These are phyloP conservation scores for Catamblyrhynchus diadema DNA, from an alignment of 2,797 vertebrate species.

Conservation along the genomic window DNA sequence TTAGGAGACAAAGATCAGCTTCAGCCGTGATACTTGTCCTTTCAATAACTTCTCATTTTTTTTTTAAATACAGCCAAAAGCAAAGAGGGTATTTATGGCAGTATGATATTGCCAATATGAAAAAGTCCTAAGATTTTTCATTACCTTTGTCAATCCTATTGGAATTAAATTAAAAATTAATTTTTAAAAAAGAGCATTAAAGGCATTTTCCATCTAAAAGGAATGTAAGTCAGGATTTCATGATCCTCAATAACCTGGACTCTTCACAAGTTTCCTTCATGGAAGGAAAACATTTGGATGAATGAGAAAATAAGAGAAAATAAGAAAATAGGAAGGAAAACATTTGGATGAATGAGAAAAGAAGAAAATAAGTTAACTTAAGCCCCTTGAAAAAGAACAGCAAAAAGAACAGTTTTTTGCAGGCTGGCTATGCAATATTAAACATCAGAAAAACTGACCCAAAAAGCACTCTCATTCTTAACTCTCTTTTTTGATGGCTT, in stretches of 20 bases:
- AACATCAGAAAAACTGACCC: neutral
- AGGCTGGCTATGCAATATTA: neutral
- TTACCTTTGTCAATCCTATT: neutral
- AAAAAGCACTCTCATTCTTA: neutral
- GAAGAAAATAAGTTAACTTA: neutral
- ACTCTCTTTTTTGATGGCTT: neutral
- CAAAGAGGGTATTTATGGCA: neutral
- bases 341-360: neutral
- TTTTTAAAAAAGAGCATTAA: neutral
- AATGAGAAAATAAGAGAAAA: neutral
- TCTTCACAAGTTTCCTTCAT: neutral
- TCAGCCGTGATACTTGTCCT: neutral
- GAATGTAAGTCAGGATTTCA: neutral
- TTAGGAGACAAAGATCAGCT: neutral
- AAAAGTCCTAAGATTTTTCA: neutral
- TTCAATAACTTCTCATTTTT: neutral
- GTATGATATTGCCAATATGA: neutral
- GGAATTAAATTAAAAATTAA: neutral
- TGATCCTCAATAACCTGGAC: neutral
- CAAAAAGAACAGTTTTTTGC: neutral
- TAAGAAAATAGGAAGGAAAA: too few species aligned
- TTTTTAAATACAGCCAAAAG: neutral
- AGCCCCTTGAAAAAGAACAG: neutral
- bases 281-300: neutral
- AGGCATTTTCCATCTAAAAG: neutral